Conservation (phyloP, 2,113 vertebrate genomes). For the Catharus minimus region DNA sequence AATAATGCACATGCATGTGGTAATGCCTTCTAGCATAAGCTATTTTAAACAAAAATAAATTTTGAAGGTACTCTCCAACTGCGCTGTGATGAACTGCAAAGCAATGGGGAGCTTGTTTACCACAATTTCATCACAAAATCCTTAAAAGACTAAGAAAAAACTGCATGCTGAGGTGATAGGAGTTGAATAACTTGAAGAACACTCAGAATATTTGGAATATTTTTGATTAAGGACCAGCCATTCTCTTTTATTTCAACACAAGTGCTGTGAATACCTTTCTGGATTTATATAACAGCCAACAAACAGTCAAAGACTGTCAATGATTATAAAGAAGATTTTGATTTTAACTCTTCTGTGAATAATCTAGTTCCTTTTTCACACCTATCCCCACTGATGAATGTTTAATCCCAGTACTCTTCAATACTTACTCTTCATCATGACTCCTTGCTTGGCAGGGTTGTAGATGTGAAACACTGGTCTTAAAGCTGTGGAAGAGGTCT, state of each 20-base stretch:
- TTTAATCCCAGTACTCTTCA: not conserved
- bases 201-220: slow-evolving; percentile 38
- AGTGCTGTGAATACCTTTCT: not conserved
- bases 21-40: slow-evolving; percentile 26
- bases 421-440: not conserved
- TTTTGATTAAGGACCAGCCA: slow-evolving; percentile 21
- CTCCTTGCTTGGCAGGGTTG: not conserved
- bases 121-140: slow-evolving; percentile 49
- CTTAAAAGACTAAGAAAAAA: slow-evolving; percentile 55
- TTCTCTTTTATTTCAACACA: not conserved
- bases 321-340: not conserved
- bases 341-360: not conserved
- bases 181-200: slow-evolving; percentile 54
- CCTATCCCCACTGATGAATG: not conserved
- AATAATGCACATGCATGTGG: slow-evolving; percentile 4
- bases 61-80: slow-evolving; percentile 60
- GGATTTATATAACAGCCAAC: not conserved
- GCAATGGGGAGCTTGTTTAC: slow-evolving; percentile 65
- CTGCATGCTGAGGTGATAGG: slow-evolving; percentile 61
- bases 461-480: not conserved
- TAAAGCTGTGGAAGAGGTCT: not conserved
- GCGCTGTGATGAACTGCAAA: slow-evolving; percentile 69
- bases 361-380: not conserved
- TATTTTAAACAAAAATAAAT: slow-evolving; percentile 67
- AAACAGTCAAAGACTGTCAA: not conserved